phyloP scores from a whole-genome alignment of 2,113 vertebrate species.

The Gambusia holbrooki region DNA sequence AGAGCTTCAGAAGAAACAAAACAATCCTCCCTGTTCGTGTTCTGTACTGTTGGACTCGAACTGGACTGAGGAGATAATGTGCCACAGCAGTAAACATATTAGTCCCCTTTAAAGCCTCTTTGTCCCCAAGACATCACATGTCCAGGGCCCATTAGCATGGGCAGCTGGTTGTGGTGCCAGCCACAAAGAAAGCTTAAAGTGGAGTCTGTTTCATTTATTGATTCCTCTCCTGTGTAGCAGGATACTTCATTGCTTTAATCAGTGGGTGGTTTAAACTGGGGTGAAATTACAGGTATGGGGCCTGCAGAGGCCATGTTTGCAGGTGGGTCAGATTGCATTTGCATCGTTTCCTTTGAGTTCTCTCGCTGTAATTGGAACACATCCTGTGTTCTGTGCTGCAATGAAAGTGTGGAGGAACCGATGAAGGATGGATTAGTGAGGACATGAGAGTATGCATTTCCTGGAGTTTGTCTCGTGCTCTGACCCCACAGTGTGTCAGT shows the following conservation, averaged over 20 bases:
- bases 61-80: conserved; percentile 19
- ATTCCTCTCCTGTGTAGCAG: conserved; percentile 86
- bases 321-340: conserved; percentile 41
- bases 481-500: background rate
- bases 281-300: conserved; percentile 33
- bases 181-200: conserved; percentile 83
- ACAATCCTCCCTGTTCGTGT: background rate
- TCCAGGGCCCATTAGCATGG: conserved; percentile 68
- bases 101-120: conserved; percentile 49
- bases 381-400: background rate
- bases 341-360: conserved; percentile 10
- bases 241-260: conserved; percentile 82
- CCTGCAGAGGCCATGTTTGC: conserved; percentile 45
- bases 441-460: background rate
- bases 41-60: conserved; percentile 10
- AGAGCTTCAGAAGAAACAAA: background rate
- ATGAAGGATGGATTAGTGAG: background rate
- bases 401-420: background rate
- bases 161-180: conserved; percentile 85
- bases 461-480: too few species aligned
- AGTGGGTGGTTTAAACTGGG: conserved; percentile 59
- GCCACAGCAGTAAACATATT: conserved; percentile 45
- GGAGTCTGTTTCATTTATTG: conserved; percentile 89
- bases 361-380: background rate
- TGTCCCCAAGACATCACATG: conserved; percentile 32